Percentiles rank a stretch among this genome's conserved stretches.
These are phyloP conservation scores for Epicampocera succincta DNA, from an alignment of 2,888 invertebrate genomes.

Conservation along the genomic window DNA sequence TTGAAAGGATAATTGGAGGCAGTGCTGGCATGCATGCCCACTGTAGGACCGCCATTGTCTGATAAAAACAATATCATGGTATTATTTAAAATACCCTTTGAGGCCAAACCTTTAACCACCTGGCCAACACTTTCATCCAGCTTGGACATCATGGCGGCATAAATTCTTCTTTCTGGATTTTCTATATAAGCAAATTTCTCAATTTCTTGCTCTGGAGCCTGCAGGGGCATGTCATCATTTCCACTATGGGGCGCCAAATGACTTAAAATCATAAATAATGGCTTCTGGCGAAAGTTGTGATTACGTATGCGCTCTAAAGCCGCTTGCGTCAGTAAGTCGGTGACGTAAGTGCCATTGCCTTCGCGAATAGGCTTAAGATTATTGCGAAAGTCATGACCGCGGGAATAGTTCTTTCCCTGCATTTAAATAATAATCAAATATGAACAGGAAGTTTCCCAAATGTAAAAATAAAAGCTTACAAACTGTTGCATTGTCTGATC, in stretches of 20 bases:
- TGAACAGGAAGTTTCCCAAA: neutral
- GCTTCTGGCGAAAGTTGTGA: slow-evolving; percentile 84
- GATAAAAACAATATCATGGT: slow-evolving; percentile 92
- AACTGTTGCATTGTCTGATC: slow-evolving; percentile 84
- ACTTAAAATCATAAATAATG: slow-evolving; percentile 90
- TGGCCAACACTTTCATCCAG: slow-evolving; percentile 92
- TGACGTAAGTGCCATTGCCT: slow-evolving; percentile 85
- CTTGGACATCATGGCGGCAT: slow-evolving; percentile 92
- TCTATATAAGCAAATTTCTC: slow-evolving; percentile 86
- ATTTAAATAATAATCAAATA: slow-evolving; percentile 7
- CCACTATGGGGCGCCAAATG: slow-evolving; percentile 91
- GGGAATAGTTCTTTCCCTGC: slow-evolving; percentile 72
- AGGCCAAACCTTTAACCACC: slow-evolving; percentile 86
- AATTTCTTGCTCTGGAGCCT: slow-evolving; percentile 88
- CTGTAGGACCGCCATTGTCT: slow-evolving; percentile 93
- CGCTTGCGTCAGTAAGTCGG: slow-evolving; percentile 86
- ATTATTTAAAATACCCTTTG: slow-evolving; percentile 88
- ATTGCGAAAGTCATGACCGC: slow-evolving; percentile 83
- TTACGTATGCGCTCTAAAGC: slow-evolving; percentile 84
- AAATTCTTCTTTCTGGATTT: slow-evolving; percentile 85
- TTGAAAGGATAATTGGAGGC: slow-evolving; percentile 90
- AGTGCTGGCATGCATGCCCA: slow-evolving; percentile 86
- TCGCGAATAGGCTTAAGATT: slow-evolving; percentile 83
- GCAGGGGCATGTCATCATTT: slow-evolving; percentile 86
- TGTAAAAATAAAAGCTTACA: slow-evolving; percentile 74